These are phyloP conservation scores for Silurus glanis DNA, from an alignment of 2,113 vertebrate genomes.

Conservation along the genomic window DNA sequence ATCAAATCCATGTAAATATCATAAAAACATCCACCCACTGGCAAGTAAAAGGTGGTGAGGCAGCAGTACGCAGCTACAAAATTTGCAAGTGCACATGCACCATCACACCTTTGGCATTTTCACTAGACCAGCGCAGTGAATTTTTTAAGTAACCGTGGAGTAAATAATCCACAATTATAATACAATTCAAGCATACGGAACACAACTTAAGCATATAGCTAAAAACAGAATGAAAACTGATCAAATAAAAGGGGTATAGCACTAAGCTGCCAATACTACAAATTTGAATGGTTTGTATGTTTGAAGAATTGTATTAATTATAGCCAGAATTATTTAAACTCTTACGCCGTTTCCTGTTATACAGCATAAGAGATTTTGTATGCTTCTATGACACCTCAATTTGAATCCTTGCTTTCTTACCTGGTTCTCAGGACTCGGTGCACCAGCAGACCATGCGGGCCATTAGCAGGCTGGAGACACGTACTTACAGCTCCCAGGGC, in stretches of 20 bases:
- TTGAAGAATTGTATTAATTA: not conserved
- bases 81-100: conserved; percentile 1
- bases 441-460: conserved; percentile 90
- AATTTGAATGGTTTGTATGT: not conserved
- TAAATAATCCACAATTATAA: no score
- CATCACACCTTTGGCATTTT: not conserved
- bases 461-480: conserved; percentile 84
- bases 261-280: not conserved
- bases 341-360: no score
- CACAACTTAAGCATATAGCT: not conserved
- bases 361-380: not conserved
- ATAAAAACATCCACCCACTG: not conserved
- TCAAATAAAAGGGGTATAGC: no score
- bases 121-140: not conserved
- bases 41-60: not conserved
- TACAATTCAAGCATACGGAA: not conserved
- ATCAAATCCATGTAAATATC: conserved; percentile 1
- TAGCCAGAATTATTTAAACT: not conserved
- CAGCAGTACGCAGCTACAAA: not conserved
- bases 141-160: not conserved
- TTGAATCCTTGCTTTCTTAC: not conserved
- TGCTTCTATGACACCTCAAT: not conserved
- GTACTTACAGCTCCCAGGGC: conserved; percentile 78
- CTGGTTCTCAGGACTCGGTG: conserved; percentile 78
- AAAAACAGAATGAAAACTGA: not conserved